Base-by-base conservation (phyloP, 1,140 invertebrate species). In the Melanaphis sacchari region DNA sequence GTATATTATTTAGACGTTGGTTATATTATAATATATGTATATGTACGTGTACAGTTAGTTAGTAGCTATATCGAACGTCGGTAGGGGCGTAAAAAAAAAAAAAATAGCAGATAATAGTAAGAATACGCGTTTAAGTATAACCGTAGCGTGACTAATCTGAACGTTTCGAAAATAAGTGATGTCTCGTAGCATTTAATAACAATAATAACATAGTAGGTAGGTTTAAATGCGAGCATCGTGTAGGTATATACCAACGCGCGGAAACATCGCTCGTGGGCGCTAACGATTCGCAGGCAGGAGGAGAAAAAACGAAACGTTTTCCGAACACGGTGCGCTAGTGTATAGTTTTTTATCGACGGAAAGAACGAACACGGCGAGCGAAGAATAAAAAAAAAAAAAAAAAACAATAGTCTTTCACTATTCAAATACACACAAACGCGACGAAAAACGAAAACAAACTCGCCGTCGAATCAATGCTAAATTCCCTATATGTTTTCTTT, bases 61-160 rank as follows among this genome's bases (percentile, higher is more conserved):
- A 81, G 90, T 90, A 91, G 41, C 66, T 18, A 52, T n/a, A 66
- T 66, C 59, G 59, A 18, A 49, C 11, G 6, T 24, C 26, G 59
- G 40, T 41, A 52, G n/a, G 76, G 36, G 76, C 21, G 38, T 36
- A 92, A 92, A 82, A 92, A 84, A 54, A 43, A 82, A 84, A 84
- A 91, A 84, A 81, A 52, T 89, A 49, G n/a, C n/a, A n/a, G 36
- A 15, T 66, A 66, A n/a, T 66, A 66, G 11, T 4, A 66, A 66
- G 31, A 66, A 15, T 66, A 66, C 15, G 15, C 59, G 59, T n/a
- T 66, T 66, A 66, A 66, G 81, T 93, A 31, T 41, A 52, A 93
- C 46, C 81, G 41, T 93, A 52, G 76, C 91, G 91, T 85, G 91
- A 85, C 91, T 93, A 93, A 93, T 93, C 46, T 49, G 46, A 82